phyloP scores from a whole-genome alignment of 1,140 invertebrate species.

The Sycophaga agraensis region DNA sequence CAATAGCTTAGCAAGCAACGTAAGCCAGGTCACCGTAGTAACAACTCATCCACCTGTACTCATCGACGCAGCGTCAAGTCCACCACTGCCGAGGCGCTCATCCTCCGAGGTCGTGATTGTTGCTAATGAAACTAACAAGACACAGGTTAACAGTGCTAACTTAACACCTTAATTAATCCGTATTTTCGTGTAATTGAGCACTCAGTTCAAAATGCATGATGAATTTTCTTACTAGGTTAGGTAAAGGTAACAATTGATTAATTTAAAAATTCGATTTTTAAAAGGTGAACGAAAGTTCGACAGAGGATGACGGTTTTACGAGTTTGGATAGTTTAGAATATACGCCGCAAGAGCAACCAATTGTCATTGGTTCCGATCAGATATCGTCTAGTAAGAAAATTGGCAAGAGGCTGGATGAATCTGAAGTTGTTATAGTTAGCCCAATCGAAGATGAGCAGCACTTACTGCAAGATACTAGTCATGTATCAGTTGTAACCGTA shows the following conservation, averaged over 20 bases:
- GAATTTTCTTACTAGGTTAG: too few relatives aligned
- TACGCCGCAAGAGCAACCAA: conserved; percentile 59
- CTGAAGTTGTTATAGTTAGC: conserved; percentile 76
- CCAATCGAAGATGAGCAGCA: conserved; percentile 52
- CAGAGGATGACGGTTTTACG: conserved; percentile 70
- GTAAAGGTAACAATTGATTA: background rate
- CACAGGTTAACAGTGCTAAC: conserved; percentile 53
- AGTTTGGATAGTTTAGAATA: conserved; percentile 74
- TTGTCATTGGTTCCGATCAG: conserved; percentile 44
- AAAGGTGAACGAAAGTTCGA: conserved; percentile 63
- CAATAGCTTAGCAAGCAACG: conserved; percentile 70
- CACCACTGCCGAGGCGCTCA: conserved; percentile 44
- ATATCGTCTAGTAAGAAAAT: conserved; percentile 44
- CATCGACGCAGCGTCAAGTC: conserved; percentile 55
- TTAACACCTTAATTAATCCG: too few relatives aligned
- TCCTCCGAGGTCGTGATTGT: conserved; percentile 74
- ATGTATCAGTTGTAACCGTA: conserved; percentile 87
- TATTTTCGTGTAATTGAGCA: too few relatives aligned
- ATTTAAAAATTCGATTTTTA: background rate
- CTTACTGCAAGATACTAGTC: conserved; percentile 70
- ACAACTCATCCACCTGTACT: conserved; percentile 77
- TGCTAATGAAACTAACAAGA: conserved; percentile 73
- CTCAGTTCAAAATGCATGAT: background rate
- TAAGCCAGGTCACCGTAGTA: conserved; percentile 77
- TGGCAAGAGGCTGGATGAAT: conserved; percentile 73